Evolutionary conservation across 2,113 vertebrate genomes (phyloP).

Genomic region (Syrrhaptes paradoxus): DNA sequence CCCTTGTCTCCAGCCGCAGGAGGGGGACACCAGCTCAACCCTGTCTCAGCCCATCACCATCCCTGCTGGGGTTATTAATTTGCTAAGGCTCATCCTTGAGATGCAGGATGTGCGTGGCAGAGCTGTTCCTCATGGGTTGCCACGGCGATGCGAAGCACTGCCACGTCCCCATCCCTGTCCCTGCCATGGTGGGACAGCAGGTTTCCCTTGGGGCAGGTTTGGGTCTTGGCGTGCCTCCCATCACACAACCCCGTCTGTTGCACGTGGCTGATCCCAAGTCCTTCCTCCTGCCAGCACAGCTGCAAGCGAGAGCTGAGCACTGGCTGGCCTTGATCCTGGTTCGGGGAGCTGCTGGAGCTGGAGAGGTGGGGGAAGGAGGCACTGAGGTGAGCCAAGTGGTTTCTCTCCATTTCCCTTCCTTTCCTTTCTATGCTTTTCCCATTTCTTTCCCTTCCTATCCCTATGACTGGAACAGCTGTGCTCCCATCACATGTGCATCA

Average conservation of each 20-base stretch:
- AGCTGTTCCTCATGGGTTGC: slow-evolving; percentile 50
- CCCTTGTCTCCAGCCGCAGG: fast-evolving
- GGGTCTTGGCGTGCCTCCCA: fast-evolving
- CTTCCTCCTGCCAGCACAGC: neutral
- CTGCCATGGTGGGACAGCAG: neutral
- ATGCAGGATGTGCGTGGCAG: neutral
- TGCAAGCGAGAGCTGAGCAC: fast-evolving
- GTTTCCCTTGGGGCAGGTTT: fast-evolving
- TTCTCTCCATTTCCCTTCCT: neutral
- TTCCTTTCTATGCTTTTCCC: neutral
- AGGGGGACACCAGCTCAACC: neutral
- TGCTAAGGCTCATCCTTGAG: slow-evolving; percentile 43
- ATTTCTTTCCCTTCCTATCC: neutral
- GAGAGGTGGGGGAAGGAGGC: neutral
- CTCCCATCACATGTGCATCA: neutral
- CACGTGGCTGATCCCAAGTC: too few relatives aligned
- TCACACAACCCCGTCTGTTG: too few relatives aligned
- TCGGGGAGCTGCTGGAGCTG: neutral
- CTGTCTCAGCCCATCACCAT: neutral
- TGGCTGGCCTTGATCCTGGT: fast-evolving
- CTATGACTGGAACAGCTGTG: neutral
- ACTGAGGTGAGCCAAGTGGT: neutral
- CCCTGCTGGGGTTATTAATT: neutral
- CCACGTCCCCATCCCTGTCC: slow-evolving; percentile 30
- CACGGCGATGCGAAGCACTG: slow-evolving; percentile 24